Percentiles rank a stretch among this genome's conserved stretches.
Evolutionary conservation across 2,113 vertebrate genomes (phyloP).

Genomic region (Nipponia nippon): DNA sequence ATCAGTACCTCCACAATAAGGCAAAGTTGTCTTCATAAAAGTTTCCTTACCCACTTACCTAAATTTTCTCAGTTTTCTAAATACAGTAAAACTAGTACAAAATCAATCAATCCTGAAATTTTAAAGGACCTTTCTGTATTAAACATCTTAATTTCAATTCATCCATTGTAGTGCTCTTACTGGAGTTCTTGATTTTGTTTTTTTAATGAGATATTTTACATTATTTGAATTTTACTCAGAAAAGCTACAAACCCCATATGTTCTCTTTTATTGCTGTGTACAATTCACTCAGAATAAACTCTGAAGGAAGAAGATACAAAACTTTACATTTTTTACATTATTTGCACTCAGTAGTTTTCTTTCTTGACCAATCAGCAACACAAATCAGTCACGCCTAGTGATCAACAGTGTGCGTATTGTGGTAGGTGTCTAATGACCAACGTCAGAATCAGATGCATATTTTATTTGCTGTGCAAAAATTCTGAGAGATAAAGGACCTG

Average conservation of each 20-base stretch:
- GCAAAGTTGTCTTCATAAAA: background rate
- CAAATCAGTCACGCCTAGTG: fast-evolving
- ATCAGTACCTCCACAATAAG: background rate
- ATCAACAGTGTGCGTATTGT: background rate
- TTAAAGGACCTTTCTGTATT: background rate
- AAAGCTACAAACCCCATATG: background rate
- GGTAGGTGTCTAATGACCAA: background rate
- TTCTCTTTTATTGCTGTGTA: background rate
- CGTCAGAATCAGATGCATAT: background rate
- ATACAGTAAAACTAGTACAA: background rate
- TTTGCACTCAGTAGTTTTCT: background rate
- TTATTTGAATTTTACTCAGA: background rate
- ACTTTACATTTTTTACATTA: background rate
- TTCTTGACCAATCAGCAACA: background rate
- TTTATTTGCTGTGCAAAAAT: background rate
- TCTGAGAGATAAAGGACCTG: background rate
- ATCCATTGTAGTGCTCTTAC: background rate
- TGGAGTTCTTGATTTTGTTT: background rate
- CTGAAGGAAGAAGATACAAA: background rate
- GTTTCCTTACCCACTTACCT: background rate
- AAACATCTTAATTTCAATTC: background rate
- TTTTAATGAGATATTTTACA: background rate
- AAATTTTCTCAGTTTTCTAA: background rate
- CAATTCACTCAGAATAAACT: background rate
- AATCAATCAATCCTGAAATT: background rate